phyloP scores from a whole-genome alignment of 2,797 vertebrate genomes.

The Microcaecilia unicolor region DNA sequence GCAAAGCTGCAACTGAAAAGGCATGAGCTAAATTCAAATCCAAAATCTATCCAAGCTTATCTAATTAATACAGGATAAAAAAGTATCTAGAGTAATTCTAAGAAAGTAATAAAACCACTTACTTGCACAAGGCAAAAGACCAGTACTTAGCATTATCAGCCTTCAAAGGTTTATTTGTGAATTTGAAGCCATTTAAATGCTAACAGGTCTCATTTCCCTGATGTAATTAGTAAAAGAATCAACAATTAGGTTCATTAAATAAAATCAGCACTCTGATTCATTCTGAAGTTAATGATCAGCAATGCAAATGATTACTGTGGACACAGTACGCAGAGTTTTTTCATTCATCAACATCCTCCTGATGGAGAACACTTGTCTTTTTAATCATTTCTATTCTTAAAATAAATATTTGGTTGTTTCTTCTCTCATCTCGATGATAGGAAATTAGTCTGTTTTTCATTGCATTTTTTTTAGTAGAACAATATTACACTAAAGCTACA shows the following conservation, averaged over 20 bases:
- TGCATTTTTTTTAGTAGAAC: too few relatives aligned
- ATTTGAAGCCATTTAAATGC: slow-evolving; percentile 26
- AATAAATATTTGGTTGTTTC: slow-evolving; percentile 13
- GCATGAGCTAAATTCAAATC: too few relatives aligned
- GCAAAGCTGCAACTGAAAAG: too few relatives aligned
- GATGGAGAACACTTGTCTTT: not conserved
- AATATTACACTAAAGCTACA: too few relatives aligned
- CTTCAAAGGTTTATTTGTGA: slow-evolving; percentile 10
- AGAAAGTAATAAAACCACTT: too few relatives aligned
- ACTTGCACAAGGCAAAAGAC: slow-evolving; percentile 2
- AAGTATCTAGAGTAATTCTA: too few relatives aligned
- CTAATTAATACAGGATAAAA: too few relatives aligned
- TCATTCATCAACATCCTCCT: slow-evolving; percentile 12
- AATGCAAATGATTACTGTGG: slow-evolving; percentile 31
- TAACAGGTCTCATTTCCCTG: slow-evolving; percentile 36
- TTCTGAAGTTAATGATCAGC: slow-evolving; percentile 44
- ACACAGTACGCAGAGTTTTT: slow-evolving; percentile 17
- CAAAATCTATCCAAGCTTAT: too few relatives aligned
- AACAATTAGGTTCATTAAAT: slow-evolving; percentile 44
- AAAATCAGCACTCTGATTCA: slow-evolving; percentile 35
- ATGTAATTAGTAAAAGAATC: slow-evolving; percentile 40
- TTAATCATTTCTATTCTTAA: slow-evolving; percentile 2
- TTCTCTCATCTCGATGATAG: slow-evolving; percentile 17
- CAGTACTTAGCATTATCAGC: slow-evolving; percentile 14
- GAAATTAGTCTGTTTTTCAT: too few relatives aligned